Evolutionary conservation across 2,888 invertebrate species (phyloP).

Genomic region (Didymodactylos carnosus): DNA sequence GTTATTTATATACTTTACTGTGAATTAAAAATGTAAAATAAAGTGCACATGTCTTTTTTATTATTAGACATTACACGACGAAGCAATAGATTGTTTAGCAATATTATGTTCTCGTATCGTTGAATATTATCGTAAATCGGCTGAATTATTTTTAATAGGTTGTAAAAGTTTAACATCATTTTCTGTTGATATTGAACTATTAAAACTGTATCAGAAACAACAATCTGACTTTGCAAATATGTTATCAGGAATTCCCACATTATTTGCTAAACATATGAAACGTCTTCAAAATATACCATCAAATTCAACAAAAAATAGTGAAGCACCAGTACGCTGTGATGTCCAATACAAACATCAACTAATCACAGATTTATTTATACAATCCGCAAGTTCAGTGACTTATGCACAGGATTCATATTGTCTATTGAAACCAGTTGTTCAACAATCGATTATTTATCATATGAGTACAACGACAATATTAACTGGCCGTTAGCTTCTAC

Average conservation of each 20-base stretch:
- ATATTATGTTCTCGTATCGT: neutral
- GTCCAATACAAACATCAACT: neutral
- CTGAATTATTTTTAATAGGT: neutral
- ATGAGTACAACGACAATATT: neutral
- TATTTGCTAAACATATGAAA: neutral
- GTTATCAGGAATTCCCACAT: neutral
- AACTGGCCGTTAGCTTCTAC: too few species aligned
- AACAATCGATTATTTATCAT: neutral
- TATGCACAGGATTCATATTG: neutral
- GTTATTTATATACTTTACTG: neutral
- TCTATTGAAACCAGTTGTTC: neutral
- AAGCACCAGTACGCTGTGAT: neutral
- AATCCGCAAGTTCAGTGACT: neutral
- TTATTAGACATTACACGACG: neutral
- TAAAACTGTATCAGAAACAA: neutral
- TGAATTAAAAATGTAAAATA: too few species aligned
- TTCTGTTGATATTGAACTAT: neutral
- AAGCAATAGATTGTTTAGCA: neutral
- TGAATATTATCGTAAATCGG: neutral
- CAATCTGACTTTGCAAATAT: neutral
- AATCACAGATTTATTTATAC: neutral
- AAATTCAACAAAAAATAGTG: neutral
- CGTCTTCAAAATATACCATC: neutral
- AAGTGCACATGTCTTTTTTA: neutral
- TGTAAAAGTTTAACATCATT: neutral